These are phyloP conservation scores for Pseudococcus longispinus DNA, from an alignment of 2,888 invertebrate species.

Conservation along the genomic window DNA sequence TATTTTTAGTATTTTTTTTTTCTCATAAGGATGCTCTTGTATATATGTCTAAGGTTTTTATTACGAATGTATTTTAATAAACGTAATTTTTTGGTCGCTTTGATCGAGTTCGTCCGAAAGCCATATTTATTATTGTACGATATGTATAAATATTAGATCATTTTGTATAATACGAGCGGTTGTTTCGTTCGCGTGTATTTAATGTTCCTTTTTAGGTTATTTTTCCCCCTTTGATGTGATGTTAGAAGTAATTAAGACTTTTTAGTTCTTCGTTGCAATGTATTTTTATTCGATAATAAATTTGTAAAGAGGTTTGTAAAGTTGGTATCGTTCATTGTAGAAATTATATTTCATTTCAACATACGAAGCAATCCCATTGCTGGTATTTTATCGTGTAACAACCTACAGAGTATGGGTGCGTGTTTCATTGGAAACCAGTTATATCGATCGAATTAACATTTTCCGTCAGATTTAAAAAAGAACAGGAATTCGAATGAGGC, in stretches of 20 bases:
- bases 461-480: background rate
- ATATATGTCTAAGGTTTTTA: background rate
- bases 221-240: background rate
- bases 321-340: background rate
- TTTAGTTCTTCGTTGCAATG: background rate
- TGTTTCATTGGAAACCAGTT: background rate
- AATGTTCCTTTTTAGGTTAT: conserved; percentile 20
- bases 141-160: background rate
- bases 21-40: background rate
- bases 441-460: background rate
- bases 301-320: background rate
- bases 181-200: background rate
- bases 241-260: conserved; percentile 15
- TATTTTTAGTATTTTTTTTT: background rate
- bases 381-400: background rate
- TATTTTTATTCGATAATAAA: background rate
- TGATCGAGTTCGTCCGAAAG: background rate
- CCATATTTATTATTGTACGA: background rate
- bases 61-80: background rate
- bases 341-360: background rate
- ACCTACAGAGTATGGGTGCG: background rate
- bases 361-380: background rate
- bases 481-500: background rate
- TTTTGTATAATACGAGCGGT: background rate
- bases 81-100: background rate